phyloP scores from a whole-genome alignment of 53 echinoderm and acorn worm species.

The Paracentrotus lividus region DNA sequence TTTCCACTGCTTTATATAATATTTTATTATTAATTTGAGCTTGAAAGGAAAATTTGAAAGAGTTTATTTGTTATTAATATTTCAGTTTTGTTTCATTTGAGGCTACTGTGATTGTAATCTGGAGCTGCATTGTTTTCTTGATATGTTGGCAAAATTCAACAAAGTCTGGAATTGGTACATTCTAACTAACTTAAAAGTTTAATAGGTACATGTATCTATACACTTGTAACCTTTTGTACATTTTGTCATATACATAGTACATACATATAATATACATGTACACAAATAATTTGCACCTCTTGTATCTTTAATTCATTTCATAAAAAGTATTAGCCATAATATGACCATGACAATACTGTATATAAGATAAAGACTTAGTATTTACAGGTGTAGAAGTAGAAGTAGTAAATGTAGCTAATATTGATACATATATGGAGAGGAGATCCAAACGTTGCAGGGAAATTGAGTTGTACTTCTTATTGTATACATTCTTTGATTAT shows the following conservation, averaged over 20 bases:
- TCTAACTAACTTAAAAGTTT: background rate
- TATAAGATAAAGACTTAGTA: background rate
- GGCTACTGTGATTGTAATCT: too few relatives aligned
- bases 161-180: background rate
- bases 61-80: too few relatives aligned
- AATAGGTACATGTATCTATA: background rate
- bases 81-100: too few relatives aligned
- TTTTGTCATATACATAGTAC: slow-evolving; percentile 23
- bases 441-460: slow-evolving; percentile 39
- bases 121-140: too few relatives aligned
- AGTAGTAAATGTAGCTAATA: slow-evolving; percentile 38
- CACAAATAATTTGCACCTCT: slow-evolving; percentile 34
- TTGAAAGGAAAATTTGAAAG: too few relatives aligned
- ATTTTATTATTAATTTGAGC: too few relatives aligned
- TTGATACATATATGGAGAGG: slow-evolving; percentile 29
- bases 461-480: slow-evolving; percentile 41
- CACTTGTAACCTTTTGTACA: background rate
- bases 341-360: background rate
- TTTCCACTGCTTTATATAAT: too few relatives aligned
- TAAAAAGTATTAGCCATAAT: background rate
- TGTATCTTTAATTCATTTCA: slow-evolving; percentile 22
- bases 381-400: slow-evolving; percentile 21
- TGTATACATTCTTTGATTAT: slow-evolving; percentile 20
- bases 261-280: too few relatives aligned
- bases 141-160: background rate